Base-by-base conservation (phyloP, 2,888 invertebrate species). In the Junonia oenone region DNA sequence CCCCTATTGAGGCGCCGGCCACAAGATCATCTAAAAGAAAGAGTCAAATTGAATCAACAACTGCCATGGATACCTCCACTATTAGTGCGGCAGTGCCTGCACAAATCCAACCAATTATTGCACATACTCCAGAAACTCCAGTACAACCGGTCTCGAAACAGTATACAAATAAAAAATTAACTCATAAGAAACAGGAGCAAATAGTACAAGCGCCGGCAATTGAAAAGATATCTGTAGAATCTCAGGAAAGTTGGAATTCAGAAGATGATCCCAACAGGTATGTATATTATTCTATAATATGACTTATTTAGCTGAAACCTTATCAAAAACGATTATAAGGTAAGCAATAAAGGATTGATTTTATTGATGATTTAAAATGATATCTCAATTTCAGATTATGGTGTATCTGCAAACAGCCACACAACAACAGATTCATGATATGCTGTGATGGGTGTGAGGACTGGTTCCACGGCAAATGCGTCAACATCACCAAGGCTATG, bases 401-500 rank as follows among this genome's bases (percentile, higher is more conserved):
- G 98, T 98, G 98, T 80, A 96, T 98, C 75, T 98, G 98, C 76
- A 95, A 95, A 68, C 96, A 97, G 75, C 98, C 98, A 0, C 98
- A 98, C 78, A 97, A 98, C 72, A 97, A 98, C 81, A 91, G 98
- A 51, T 98, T 99, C 77, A 99, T 99, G 98, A 98, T 98, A 70
- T 97, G 97, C 79, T 99, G 99, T 80, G 98, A 99, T 81, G 92
- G 93, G 11, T 99, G 98, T 78, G 96, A 97, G 76, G 98, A 98
- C 76, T 99, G 98, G 98, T 99, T 97, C 78, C 98, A 99, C 77
- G 98, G 98, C n/a, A 96, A 96, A 74, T 99, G 98, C 85, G 98
- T 99, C 11, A 96, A 96, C 68, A 95, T 99, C 40, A 97, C 97
- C 15, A 95, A 97, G 89, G 93, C 95, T 0, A 95, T 96, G 95